These are phyloP conservation scores for Agrotis segetum DNA, from an alignment of 2,888 invertebrate genomes.

Conservation along the genomic window DNA sequence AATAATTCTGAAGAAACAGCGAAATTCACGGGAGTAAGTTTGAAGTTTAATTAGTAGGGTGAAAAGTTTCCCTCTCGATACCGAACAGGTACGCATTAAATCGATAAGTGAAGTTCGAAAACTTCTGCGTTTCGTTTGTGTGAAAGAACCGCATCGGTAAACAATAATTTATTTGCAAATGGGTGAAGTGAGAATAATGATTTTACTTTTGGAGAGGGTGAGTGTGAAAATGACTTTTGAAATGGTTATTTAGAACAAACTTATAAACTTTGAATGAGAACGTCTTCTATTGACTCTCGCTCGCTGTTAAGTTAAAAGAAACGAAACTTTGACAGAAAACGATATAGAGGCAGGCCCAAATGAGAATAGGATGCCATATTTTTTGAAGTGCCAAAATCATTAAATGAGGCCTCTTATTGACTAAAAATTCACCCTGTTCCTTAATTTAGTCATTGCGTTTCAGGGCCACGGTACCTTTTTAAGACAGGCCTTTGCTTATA, in stretches of 20 bases:
- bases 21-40: constrained; percentile 72
- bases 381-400: no score
- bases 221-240: neutral
- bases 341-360: no score
- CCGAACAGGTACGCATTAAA: constrained; percentile 65
- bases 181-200: constrained; percentile 3
- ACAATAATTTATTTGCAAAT: constrained; percentile 45
- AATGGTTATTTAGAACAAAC: constrained; percentile 2
- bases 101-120: constrained; percentile 57
- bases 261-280: neutral
- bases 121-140: constrained; percentile 45
- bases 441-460: no score
- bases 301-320: no score
- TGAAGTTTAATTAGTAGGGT: constrained; percentile 78
- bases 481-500: no score
- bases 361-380: neutral
- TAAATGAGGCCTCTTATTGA: no score
- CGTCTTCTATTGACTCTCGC: neutral
- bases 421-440: no score
- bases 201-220: constrained; percentile 23
- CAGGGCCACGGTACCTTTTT: no score
- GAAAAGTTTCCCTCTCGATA: constrained; percentile 69
- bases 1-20: constrained; percentile 69
- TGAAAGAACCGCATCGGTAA: constrained; percentile 41
- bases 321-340: neutral